A percentile compares a stretch with the other conserved stretches of the same genome.
phyloP scores from a whole-genome alignment of 2,113 vertebrate genomes.

The Phylloscopus trochiloides region DNA sequence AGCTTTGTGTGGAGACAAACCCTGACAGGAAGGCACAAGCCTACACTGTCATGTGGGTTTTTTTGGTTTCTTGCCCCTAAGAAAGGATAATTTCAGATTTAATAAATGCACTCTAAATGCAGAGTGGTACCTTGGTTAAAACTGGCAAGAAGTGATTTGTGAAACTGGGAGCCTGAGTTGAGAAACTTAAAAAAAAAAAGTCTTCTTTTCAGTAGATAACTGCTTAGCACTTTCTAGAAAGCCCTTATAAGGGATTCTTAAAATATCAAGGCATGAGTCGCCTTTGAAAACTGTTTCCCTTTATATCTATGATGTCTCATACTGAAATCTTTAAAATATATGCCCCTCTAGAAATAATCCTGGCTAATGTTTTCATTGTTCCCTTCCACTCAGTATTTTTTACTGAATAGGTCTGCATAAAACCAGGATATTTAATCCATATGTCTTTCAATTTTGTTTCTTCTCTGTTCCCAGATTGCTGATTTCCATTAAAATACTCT shows the following conservation, averaged over 20 bases:
- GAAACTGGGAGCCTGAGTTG: not conserved
- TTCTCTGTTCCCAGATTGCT: not conserved
- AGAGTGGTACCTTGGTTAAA: not conserved
- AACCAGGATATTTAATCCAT: not conserved
- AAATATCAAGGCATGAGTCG: conserved; percentile 34
- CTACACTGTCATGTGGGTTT: not conserved
- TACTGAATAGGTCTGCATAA: not conserved
- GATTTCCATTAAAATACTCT: not conserved
- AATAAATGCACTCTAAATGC: not conserved
- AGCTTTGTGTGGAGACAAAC: not conserved
- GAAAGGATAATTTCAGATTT: not conserved
- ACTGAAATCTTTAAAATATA: conserved; percentile 22
- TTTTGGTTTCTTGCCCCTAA: not conserved
- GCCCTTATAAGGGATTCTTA: conserved; percentile 1
- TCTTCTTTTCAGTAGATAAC: not conserved
- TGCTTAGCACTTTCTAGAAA: conserved; percentile 32
- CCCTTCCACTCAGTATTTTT: not conserved
- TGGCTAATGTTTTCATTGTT: not conserved
- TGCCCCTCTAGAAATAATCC: conserved; percentile 6
- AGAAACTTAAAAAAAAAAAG: not conserved
- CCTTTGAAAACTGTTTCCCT: conserved; percentile 40
- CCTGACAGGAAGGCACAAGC: not conserved
- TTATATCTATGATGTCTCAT: conserved; percentile 35
- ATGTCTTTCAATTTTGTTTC: not conserved
- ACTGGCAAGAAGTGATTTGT: not conserved